These are phyloP conservation scores for Sardina pilchardus DNA, from an alignment of 2,113 vertebrate genomes.

Conservation along the genomic window DNA sequence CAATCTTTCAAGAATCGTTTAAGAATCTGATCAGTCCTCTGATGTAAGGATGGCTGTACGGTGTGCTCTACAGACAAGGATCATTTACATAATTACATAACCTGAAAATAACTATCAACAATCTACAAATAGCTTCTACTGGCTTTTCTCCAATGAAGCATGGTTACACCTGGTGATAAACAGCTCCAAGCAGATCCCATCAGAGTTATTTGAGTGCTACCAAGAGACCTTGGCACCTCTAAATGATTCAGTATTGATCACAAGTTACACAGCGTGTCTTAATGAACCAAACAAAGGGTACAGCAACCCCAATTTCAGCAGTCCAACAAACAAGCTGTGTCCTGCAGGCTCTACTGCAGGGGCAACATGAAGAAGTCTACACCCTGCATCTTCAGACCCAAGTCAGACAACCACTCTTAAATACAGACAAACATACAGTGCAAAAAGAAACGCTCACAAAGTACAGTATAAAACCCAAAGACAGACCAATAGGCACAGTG, in stretches of 20 bases:
- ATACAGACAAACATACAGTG: neutral
- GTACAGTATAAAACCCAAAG: neutral
- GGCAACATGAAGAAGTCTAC: neutral
- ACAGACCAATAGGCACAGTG: neutral
- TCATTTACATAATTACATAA: neutral
- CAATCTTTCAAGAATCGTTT: too few species aligned
- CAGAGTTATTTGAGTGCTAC: neutral
- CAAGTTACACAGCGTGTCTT: neutral
- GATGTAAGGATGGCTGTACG: too few species aligned
- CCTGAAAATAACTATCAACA: neutral
- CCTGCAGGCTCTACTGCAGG: neutral
- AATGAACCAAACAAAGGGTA: neutral
- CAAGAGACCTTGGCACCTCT: neutral
- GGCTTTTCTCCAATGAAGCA: neutral
- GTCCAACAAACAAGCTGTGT: neutral
- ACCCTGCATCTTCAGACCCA: too few species aligned
- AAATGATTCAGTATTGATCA: neutral
- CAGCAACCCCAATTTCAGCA: neutral
- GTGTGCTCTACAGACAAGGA: neutral
- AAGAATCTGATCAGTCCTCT: too few species aligned
- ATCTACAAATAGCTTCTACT: neutral
- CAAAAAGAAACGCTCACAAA: neutral
- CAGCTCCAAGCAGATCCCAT: neutral
- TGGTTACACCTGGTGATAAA: too few species aligned
- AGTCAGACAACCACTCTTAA: neutral